Percentiles rank a stretch among this genome's conserved stretches.
phyloP scores from a whole-genome alignment of 2,797 vertebrate species.

The Lates japonicus region DNA sequence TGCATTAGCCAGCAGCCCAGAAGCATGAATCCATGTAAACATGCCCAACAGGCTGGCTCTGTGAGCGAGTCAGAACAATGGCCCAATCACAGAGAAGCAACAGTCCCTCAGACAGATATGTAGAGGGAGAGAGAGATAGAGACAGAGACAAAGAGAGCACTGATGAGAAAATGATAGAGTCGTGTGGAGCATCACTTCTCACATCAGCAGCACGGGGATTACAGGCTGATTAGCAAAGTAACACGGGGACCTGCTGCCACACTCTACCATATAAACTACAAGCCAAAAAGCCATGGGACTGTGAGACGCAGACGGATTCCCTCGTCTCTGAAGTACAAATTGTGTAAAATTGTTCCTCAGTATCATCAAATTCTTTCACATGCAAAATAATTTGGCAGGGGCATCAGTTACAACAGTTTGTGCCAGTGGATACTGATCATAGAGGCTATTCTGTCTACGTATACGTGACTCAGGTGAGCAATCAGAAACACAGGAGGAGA shows the following conservation, averaged over 20 bases:
- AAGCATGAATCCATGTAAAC: slow-evolving; percentile 75
- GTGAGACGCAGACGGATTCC: not conserved
- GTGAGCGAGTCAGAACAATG: slow-evolving; percentile 70
- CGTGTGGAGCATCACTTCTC: slow-evolving; percentile 64
- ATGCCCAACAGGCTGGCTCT: slow-evolving; percentile 67
- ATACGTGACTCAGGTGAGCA: not conserved
- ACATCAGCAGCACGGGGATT: slow-evolving; percentile 70
- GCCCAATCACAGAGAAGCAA: slow-evolving; percentile 74
- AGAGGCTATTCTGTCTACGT: not conserved
- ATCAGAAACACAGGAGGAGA: not conserved
- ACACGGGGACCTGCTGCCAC: slow-evolving; percentile 46
- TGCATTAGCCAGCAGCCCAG: slow-evolving; percentile 74
- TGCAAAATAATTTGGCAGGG: slow-evolving; percentile 27
- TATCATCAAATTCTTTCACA: slow-evolving; percentile 38
- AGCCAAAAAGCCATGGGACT: slow-evolving; percentile 50
- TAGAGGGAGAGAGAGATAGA: slow-evolving; percentile 40
- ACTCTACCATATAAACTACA: slow-evolving; percentile 27
- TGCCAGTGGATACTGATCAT: slow-evolving; percentile 9
- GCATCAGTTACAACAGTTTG: not conserved
- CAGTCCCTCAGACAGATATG: slow-evolving; percentile 55
- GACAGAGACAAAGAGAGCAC: slow-evolving; percentile 68
- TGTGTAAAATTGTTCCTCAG: slow-evolving; percentile 39
- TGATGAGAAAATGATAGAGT: slow-evolving; percentile 83
- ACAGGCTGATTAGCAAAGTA: slow-evolving; percentile 71
- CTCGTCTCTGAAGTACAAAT: slow-evolving; percentile 39